A percentile compares a stretch with the other conserved stretches of the same genome.
Evolutionary conservation across 1,140 invertebrate genomes (phyloP).

Genomic region (Hypsibius dujardini): DNA sequence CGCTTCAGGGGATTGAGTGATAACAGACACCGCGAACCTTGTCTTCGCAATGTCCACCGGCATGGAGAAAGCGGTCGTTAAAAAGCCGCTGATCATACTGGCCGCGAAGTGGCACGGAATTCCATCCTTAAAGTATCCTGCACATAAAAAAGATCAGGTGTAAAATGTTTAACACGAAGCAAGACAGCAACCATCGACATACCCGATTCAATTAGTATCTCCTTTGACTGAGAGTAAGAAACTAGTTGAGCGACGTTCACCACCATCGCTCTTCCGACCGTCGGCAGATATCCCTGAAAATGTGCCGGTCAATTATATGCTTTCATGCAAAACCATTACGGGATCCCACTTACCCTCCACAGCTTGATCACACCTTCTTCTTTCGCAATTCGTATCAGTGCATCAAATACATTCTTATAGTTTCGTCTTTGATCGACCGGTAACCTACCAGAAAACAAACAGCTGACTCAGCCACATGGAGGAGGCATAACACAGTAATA

Average conservation of each 20-base stretch:
- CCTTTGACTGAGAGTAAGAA: conserved; percentile 82
- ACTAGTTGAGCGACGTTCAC: conserved; percentile 92
- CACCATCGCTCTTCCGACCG: conserved; percentile 55
- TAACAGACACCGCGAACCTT: conserved; percentile 40
- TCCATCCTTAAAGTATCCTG: conserved; percentile 64
- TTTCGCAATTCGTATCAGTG: conserved; percentile 58
- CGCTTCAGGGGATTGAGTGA: conserved; percentile 20
- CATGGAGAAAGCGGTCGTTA: conserved; percentile 91
- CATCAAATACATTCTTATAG: conserved; percentile 83
- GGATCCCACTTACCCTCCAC: conserved; percentile 65
- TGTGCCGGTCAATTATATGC: conserved; percentile 17
- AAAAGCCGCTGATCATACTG: conserved; percentile 89
- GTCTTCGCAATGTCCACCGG: conserved; percentile 98
- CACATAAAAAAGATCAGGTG: too few species aligned
- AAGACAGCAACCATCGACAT: conserved; percentile 22
- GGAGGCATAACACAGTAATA: not conserved
- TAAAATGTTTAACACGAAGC: too few species aligned
- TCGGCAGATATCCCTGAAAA: conserved; percentile 38
- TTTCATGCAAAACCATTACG: too few species aligned
- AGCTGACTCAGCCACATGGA: not conserved
- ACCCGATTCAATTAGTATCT: conserved; percentile 42
- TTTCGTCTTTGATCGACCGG: conserved; percentile 49
- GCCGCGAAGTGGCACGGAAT: conserved; percentile 76
- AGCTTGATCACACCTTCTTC: conserved; percentile 77
- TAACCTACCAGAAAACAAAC: not conserved